Conservation (phyloP, 2,113 vertebrate genomes). For the Lycaon pictus region DNA sequence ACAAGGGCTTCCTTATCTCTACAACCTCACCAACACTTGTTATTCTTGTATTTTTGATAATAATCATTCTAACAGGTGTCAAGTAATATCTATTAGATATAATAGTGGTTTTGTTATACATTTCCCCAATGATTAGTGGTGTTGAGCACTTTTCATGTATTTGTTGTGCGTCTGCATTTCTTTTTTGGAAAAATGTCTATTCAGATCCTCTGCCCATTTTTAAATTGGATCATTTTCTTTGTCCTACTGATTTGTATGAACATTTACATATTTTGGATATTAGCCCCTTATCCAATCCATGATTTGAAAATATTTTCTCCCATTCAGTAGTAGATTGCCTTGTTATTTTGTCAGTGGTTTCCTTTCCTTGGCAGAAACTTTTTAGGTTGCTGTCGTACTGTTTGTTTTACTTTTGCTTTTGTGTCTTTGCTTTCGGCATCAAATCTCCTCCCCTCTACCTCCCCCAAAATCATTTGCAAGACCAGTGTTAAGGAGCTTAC, state of each 20-base stretch:
- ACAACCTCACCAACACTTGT: neutral
- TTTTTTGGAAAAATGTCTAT: neutral
- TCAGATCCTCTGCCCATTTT: neutral
- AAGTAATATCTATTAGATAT: neutral
- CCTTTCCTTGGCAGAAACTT: neutral
- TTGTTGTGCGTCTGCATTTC: neutral
- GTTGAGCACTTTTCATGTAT: neutral
- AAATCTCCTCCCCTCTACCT: neutral
- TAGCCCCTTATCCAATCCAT: neutral
- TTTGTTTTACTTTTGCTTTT: neutral
- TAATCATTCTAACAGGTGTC: neutral
- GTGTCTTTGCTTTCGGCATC: neutral
- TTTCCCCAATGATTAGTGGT: neutral
- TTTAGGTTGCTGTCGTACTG: neutral
- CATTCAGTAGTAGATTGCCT: neutral
- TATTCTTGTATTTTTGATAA: neutral
- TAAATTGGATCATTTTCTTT: neutral
- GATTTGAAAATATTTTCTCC: neutral
- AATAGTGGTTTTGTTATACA: neutral
- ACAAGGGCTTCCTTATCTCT: neutral
- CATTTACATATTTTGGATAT: neutral
- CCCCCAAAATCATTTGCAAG: neutral
- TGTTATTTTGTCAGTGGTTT: neutral
- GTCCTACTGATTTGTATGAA: neutral
- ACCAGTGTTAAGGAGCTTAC: neutral